Base-by-base conservation (phyloP, 2,797 vertebrate species). In the Scolopax rusticola region DNA sequence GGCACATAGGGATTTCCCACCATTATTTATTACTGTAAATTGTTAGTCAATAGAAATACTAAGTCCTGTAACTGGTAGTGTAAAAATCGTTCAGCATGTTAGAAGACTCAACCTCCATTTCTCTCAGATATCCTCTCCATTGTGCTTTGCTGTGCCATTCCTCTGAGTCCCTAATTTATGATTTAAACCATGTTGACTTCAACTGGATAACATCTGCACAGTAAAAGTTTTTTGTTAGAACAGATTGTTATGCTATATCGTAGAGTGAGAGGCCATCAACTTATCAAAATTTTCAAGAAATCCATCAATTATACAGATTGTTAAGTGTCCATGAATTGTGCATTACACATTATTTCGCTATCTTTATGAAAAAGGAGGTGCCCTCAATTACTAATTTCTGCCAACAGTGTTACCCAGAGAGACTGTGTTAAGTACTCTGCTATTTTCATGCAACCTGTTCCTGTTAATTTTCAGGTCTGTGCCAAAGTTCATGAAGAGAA, bases 401-500 rank as follows among this genome's bases (percentile, higher is more conserved):
- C 65, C 79, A 81, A 12, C 53, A 40, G 28, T 13, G 36, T 87
- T 77, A 76, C 76, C 84, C 67, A 53, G 53, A 86, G 77, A 78
- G 43, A 85, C 80, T 75, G 54, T 90, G 77, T 92, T 92, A 94
- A 94, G 86, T 96, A 43, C 23, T 23, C 41, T 56, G 51, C 9
- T 74, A 50, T 69, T 61, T 95, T 94, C 47, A 90, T 51, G 56
- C 32, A 82, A 13, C 47, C 48, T 59, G 7, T 64, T 92, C 27
- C 4, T 73, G 15, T 47, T 51, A 30, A 89, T 96, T 96, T 97
- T 89, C 84, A 99, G 99, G 99, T 98, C 99, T 38, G 99, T 99
- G 89, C 99, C 99, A 85, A 99, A 99, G 98, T 99, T 99, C 96
- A 99, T 99, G 99, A 99, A 99, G 98, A 98, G 99, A 97, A 99